phyloP scores from a whole-genome alignment of 2,113 vertebrate genomes.

The Xenopus tropicalis region UCB_Xtro_10.0 CM004446.2:19451001-19451500 shows the following conservation, averaged over 20 bases:
- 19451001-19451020: background rate
- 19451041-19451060: slow-evolving; percentile 22
- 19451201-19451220: slow-evolving; percentile 59
- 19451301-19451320: slow-evolving; percentile 63
- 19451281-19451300: slow-evolving; percentile 63
- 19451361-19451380: slow-evolving; percentile 54
- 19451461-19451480: background rate
- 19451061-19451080: slow-evolving; percentile 20
- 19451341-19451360: slow-evolving; percentile 59
- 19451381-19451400: slow-evolving; percentile 38
- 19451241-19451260: slow-evolving; percentile 75
- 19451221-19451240: slow-evolving; percentile 61
- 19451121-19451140: no score
- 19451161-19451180: slow-evolving; percentile 45
- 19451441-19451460: slow-evolving; percentile 2
- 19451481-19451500: no score
- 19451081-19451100: slow-evolving; percentile 14
- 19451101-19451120: slow-evolving; percentile 42
- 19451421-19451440: background rate
- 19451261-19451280: slow-evolving; percentile 77
- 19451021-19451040: background rate
- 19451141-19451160: slow-evolving; percentile 46
- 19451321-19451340: slow-evolving; percentile 67
- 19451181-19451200: slow-evolving; percentile 51
- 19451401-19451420: slow-evolving; percentile 26